Evolutionary conservation across 2,113 vertebrate species (phyloP).

Genomic region (Bungarus multicinctus): DNA sequence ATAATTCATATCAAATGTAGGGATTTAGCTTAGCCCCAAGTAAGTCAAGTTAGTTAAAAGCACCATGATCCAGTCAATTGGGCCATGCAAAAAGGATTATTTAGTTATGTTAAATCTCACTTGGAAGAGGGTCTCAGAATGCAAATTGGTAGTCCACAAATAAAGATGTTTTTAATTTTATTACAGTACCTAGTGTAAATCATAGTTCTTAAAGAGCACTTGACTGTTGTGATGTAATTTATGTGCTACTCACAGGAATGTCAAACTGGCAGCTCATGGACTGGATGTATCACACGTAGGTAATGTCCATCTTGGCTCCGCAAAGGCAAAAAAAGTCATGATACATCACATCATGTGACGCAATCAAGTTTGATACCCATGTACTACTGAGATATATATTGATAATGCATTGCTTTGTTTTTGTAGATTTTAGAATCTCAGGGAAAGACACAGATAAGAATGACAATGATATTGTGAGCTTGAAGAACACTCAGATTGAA

Average conservation of each 20-base stretch:
- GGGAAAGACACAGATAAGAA: constrained; percentile 64
- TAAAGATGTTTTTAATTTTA: not conserved
- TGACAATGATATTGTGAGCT: constrained; percentile 62
- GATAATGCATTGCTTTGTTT: constrained; percentile 31
- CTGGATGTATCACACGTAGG: fast-evolving
- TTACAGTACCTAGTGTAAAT: not conserved
- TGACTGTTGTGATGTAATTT: not conserved
- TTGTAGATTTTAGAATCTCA: constrained; percentile 69
- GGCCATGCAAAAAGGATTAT: not conserved
- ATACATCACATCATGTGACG: no score
- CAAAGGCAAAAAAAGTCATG: no score
- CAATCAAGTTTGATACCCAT: no score
- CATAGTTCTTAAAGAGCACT: not conserved
- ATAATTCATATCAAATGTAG: not conserved
- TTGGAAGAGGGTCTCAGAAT: not conserved
- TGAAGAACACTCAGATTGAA: constrained; percentile 69
- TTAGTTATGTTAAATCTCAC: not conserved
- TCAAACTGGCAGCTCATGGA: no score
- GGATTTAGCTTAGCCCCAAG: not conserved
- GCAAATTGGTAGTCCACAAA: not conserved
- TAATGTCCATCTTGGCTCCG: no score
- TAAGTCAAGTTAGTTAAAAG: not conserved
- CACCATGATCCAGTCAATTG: not conserved
- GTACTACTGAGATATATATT: not conserved
- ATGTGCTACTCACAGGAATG: not conserved